Percentiles rank a stretch among this genome's conserved stretches.
phyloP scores from a whole-genome alignment of 2,888 invertebrate species.

The Melipona bicolor region DNA sequence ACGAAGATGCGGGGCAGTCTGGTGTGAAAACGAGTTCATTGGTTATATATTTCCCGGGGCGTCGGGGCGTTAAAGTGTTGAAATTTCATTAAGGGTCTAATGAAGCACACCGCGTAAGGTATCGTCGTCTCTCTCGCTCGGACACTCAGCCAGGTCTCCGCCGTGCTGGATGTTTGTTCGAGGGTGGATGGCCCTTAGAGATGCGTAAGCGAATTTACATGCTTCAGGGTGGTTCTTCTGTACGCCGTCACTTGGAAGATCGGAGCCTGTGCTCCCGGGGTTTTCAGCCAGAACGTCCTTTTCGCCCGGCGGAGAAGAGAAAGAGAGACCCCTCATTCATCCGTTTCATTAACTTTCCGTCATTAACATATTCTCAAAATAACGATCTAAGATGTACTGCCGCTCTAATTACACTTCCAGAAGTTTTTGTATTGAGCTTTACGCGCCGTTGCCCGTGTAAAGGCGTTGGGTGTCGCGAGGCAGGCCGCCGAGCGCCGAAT shows the following conservation, averaged over 20 bases:
- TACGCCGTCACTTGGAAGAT: conserved; percentile 70
- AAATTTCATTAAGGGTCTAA: conserved; percentile 78
- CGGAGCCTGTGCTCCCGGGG: conserved; percentile 62
- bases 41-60: conserved; percentile 77
- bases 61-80: conserved; percentile 80
- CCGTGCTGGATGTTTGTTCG: conserved; percentile 73
- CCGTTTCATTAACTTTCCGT: conserved; percentile 68
- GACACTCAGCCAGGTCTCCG: conserved; percentile 41
- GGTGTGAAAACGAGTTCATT: conserved; percentile 82
- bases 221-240: conserved; percentile 72
- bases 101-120: conserved; percentile 78
- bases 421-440: conserved; percentile 60
- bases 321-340: conserved; percentile 56
- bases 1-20: conserved; percentile 74
- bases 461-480: not conserved
- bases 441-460: conserved; percentile 45
- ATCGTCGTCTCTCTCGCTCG: conserved; percentile 59
- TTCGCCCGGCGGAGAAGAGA: conserved; percentile 51
- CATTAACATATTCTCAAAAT: conserved; percentile 69
- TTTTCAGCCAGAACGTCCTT: conserved; percentile 70
- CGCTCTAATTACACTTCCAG: conserved; percentile 68
- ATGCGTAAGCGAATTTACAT: conserved; percentile 74
- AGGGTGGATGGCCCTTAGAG: conserved; percentile 75
- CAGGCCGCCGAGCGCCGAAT: conserved; percentile 14
- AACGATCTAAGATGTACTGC: conserved; percentile 67